Base-by-base conservation (phyloP, 1,140 invertebrate species). In the Magallana gigas region DNA sequence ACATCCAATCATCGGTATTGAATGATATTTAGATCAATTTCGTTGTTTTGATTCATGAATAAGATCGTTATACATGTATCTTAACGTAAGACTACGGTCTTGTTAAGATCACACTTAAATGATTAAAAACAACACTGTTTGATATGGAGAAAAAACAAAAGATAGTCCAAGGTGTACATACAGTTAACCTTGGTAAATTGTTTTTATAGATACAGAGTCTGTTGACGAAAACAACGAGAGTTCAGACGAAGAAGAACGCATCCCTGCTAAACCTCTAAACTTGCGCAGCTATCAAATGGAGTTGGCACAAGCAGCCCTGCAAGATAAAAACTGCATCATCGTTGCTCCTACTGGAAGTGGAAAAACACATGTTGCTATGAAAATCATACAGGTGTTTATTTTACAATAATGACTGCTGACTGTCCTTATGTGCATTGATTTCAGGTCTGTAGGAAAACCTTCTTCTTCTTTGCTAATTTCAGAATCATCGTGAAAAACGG, bases 291-390 rank as follows among this genome's bases (percentile, higher is more conserved):
- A 92, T 82, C 92, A 92, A 84, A 62, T 84, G 36, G 92, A 92
- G 48, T 57, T 92, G n/a, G 90, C 91, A 0, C 36, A 85, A 8
- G 62, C 86, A 0, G 90, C 88, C 11, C 36, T 91, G 8, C 60
- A 85, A n/a, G 91, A 91, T 1, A 88, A 90, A 83, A 92, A 92
- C 76, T 88, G 84, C 82, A 92, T 92, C 16, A 91, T 92, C 2
- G 86, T 90, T 12, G 91, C 91, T 59, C 92, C 92, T 11, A 92
- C 92, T 16, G 92, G 92, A 56, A 91, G 88, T 85, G 92, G 92
- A 12, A 92, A 92, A 86, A 92, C 92, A n/a, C 90, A 91, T 85
- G 91, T 92, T 3, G 92, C 92, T 2, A 56, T 92, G 12, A 85
- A 90, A 58, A 92, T 92, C 56, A 91, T 90, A 6, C 18, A 89